Base-by-base conservation (phyloP, 2,888 invertebrate species). In the Campaea margaritaria region DNA sequence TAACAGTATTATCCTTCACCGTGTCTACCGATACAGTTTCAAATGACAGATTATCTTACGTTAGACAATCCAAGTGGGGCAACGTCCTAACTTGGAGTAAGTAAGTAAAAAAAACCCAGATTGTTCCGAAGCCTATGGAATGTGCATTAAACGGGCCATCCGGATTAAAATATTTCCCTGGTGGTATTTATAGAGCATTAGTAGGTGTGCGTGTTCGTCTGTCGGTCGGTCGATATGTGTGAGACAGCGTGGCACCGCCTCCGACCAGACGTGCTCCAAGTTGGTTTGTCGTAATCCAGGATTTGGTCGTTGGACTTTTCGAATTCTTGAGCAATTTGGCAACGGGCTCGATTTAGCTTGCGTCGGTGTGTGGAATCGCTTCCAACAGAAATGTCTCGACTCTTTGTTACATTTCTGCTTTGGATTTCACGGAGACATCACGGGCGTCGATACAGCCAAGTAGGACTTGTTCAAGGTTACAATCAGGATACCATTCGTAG, bases 171-270 rank as follows among this genome's bases (percentile, higher is more conserved):
- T 91, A 91, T 91, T 91, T 89, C 86, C 82, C 81, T 83, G 82
- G 73, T 74, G 86, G 77, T 91, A 91, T 91, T 90, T 88, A 88
- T 91, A 91, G 91, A 89, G 81, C 85, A 81, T 83, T 84, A 79
- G 87, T 85, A 85, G 86, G 88, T 87, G 89, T 90, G 87, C 81
- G 89, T 86, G 86, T 85, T 75, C 78, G 86, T 85, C 81, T 85
- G 85, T 85, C 76, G 82, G 85, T 79, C 78, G 86, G 78, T 84
- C 85, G 83, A 82, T 85, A 78, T 81, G 81, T 86, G 86, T 88
- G 89, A 91, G 92, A 91, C 91, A 83, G 91, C 91, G 88, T 91
- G 92, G 92, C 91, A 91, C 91, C 91, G 85, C 82, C 85, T 85
- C 78, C 79, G 79, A 83, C 81, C 85, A 87, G 86, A 85, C 86